Base-by-base conservation (phyloP, 92 coral and sea anemone genomes). In the Blastomussa wellsi region DNA sequence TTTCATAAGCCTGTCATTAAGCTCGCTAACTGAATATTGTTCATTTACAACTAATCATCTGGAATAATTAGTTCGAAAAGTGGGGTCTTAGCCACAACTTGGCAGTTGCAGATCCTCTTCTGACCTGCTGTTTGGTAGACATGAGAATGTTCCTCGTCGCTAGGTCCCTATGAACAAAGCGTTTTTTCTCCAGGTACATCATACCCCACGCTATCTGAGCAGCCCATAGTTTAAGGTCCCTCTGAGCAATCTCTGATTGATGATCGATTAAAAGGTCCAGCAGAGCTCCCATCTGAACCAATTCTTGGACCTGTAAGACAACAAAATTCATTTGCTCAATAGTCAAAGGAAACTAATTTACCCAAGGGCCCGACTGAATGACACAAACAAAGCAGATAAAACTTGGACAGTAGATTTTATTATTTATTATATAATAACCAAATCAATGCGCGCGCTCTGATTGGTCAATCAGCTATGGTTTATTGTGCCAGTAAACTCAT, bases 191-290 rank as follows among this genome's bases (percentile, higher is more conserved):
- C 14, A 96, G 97, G 91, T 96, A 96, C 95, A 85, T 96, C 99
- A 96, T 96, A 71, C 99, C 99, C 99, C 99, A 96, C 24, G 99
- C 99, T 86, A 96, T 96, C 82, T 96, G 99, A 16, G 99, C 98
- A 39, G 99, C 99, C 99, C 99, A 96, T 48, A 94, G 82, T 80
- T 96, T 96, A 17, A 94, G 92, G 83, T 96, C 97, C 86, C 93
- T 90, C 62, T 94, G 95, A 31, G 86, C 47, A 28, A 96, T 88
- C 55, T 96, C 98, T 47, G 94, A 78, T 71, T 89, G 93, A 88
- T 91, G 91, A 47, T 93, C 95, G 65, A 93, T 89, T 80, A 96
- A 84, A 83, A 78, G 93, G 87, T 96, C 99, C 57, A 96, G 88
- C 42, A 96, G 81, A 5, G 99, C 99, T 33, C 99, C 99, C 99